Percentiles rank a stretch among this genome's conserved stretches.
Evolutionary conservation across 2,113 vertebrate genomes (phyloP).

Genomic region (Oostethus manadensis): DNA sequence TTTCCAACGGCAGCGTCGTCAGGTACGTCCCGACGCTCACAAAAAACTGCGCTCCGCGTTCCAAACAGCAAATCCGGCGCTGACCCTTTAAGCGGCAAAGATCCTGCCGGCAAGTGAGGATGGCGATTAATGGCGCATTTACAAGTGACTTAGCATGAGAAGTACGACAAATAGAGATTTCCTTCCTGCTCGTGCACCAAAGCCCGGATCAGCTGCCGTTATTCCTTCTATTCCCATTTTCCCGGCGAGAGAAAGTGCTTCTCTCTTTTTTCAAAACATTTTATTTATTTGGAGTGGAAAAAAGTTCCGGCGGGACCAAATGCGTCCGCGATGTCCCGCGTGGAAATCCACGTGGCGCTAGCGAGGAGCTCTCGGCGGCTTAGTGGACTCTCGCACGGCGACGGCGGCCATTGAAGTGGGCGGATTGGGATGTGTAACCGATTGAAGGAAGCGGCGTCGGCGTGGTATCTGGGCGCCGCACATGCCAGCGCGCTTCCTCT

Average conservation of each 20-base stretch:
- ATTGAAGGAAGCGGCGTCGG: conserved; percentile 63
- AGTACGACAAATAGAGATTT: conserved; percentile 59
- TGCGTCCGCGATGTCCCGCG: background rate
- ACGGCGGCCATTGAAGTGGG: conserved; percentile 52
- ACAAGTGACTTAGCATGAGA: conserved; percentile 51
- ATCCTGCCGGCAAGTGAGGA: conserved; percentile 52
- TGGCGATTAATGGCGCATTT: conserved; percentile 45
- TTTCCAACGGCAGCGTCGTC: too few relatives aligned
- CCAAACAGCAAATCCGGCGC: conserved; percentile 34
- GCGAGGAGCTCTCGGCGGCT: conserved; percentile 44
- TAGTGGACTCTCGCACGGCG: conserved; percentile 51
- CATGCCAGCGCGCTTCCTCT: conserved; percentile 67
- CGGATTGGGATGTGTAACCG: conserved; percentile 60
- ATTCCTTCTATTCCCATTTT: conserved; percentile 58
- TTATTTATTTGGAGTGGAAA: background rate
- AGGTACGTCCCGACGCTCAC: too few relatives aligned
- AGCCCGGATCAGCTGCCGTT: conserved; percentile 67
- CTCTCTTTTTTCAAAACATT: too few relatives aligned
- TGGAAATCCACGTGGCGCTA: background rate
- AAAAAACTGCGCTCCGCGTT: conserved; percentile 37
- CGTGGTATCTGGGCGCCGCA: conserved; percentile 66
- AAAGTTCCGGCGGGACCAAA: conserved; percentile 6
- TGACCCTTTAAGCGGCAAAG: conserved; percentile 45
- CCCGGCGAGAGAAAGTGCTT: conserved; percentile 1
- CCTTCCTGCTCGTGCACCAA: conserved; percentile 47